Evolutionary conservation across 2,888 invertebrate genomes (phyloP), one percentile per base, ranked within the genome.

Genomic region (Esperia sulphurella): DNA sequence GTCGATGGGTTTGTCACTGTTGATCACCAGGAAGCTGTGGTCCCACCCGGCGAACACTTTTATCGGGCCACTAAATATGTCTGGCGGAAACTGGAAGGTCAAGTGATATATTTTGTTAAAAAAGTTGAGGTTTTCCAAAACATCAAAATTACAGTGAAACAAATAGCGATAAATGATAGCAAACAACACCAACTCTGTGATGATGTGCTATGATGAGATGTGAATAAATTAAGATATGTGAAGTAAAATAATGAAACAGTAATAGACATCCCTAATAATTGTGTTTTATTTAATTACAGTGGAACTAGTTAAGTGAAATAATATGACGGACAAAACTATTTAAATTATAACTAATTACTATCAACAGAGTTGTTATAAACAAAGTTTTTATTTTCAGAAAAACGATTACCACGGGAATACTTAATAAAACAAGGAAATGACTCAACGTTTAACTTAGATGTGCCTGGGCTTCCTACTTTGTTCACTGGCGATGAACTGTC

Each of bases 11-110:
- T 64, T 78, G 9, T 80, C 83, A 2, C 71, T 68, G 21, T 91
- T 88, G 13, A 95, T 91, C 1, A 93, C 91, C 6, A 95, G 92
- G 74, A 98, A 95, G 63, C 96, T 96, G 71, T 96, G 96, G 84
- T 98, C 96, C 7, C 97, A 97, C 4, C 97, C 98, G 28, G 95
- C 93, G 68, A 92, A 95, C 61, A 96, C 91, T 60, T 90, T 90
- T 49, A 91, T 88, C 0, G 92, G 84, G 7, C 91, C 86, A 48
- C 67, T 76, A 60, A 85, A 76, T 30, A 71, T 50, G 1, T 85
- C 84, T n/a, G 61, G 63, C 3, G 79, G 53, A 50, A 84, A 83
- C 88, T 88, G 78, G 21, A 21, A 21, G 3, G 21, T 21, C 21
- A 21, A 21, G 21, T 21, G 21, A 3, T 5, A 21, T 3, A 5